Conservation (phyloP, 1,140 invertebrate genomes). For the Ylistrum balloti region DNA sequence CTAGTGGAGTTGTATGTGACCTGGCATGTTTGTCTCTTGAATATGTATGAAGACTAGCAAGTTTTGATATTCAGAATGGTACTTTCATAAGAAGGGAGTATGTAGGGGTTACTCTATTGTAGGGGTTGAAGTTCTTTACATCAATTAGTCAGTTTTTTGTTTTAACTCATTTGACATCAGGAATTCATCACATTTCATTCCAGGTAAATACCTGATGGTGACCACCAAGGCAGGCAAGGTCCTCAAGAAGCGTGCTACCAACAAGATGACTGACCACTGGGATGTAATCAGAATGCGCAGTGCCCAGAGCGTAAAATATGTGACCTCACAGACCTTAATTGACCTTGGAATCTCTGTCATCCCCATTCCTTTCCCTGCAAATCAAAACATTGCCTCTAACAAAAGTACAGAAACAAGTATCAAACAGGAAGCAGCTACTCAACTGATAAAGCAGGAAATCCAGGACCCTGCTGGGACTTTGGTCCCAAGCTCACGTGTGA, state of each 20-base stretch:
- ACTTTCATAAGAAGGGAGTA: no score
- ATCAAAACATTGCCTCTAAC: background rate
- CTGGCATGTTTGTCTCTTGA: no score
- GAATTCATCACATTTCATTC: no score
- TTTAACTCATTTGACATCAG: no score
- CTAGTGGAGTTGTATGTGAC: no score
- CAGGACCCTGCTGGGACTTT: background rate
- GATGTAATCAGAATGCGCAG: background rate
- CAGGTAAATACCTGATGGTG: background rate
- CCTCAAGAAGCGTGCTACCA: background rate
- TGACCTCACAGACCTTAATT: background rate
- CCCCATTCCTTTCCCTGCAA: background rate
- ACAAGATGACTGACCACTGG: slow-evolving; percentile 30
- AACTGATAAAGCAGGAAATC: background rate
- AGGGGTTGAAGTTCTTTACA: no score
- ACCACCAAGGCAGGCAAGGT: background rate
- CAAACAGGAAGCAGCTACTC: background rate
- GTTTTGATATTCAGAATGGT: no score
- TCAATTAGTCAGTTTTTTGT: no score
- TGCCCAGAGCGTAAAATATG: background rate
- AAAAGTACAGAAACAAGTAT: background rate
- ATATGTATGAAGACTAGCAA: no score
- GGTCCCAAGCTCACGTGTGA: background rate
- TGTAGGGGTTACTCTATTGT: no score
- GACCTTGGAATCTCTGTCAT: background rate